Conservation (phyloP, 2,888 invertebrate species). For the Ophraella communa region DNA sequence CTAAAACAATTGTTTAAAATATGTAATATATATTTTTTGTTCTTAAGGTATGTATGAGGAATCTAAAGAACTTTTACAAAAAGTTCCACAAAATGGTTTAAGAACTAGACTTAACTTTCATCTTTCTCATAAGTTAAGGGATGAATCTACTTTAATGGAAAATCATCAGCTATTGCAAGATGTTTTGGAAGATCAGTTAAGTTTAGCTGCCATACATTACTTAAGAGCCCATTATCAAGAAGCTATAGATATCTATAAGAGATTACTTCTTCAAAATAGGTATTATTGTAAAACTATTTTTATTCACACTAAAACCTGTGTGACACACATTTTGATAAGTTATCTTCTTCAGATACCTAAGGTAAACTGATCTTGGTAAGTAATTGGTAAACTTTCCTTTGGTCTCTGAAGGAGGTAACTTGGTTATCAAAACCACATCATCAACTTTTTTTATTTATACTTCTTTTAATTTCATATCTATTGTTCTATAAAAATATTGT, state of each 20-base stretch:
- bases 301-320: too few relatives aligned
- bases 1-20: background rate
- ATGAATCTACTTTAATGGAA: constrained; percentile 83
- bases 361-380: too few relatives aligned
- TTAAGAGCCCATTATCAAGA: constrained; percentile 96
- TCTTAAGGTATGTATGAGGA: constrained; percentile 74
- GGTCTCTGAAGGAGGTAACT: too few relatives aligned
- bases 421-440: too few relatives aligned
- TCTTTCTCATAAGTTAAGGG: constrained; percentile 89
- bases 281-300: constrained; percentile 53
- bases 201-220: constrained; percentile 95
- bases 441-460: too few relatives aligned
- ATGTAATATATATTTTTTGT: background rate
- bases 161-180: constrained; percentile 86
- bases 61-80: constrained; percentile 68
- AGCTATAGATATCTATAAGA: constrained; percentile 97
- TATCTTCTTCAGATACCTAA: too few relatives aligned
- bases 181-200: constrained; percentile 92
- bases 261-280: constrained; percentile 90
- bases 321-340: too few relatives aligned
- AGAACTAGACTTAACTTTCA: constrained; percentile 86
- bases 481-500: too few relatives aligned
- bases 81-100: constrained; percentile 69
- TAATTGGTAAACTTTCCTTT: too few relatives aligned
- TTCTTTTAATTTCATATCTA: too few relatives aligned